Evolutionary conservation across 2,113 vertebrate species (phyloP), one percentile per base, ranked within the genome.

Genomic region (Cyanocitta stelleri): DNA sequence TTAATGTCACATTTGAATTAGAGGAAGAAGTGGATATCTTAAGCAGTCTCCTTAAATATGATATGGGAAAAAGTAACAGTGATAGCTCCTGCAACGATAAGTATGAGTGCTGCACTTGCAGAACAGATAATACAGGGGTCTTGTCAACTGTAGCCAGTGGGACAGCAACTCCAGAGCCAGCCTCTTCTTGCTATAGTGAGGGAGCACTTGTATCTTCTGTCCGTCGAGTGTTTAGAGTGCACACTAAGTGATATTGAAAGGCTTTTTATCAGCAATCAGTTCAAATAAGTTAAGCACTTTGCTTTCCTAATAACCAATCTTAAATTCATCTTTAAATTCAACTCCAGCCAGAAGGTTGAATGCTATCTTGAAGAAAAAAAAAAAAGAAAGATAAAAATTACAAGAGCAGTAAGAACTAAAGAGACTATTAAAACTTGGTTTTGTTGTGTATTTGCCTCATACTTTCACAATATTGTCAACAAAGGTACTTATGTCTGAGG

Each of bases 51-150:
- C 49, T 91, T 88, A 81, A 89, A 85, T 46, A 75, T 32, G 56
- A 39, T 63, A 82, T 14, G 24, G 51, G 37, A 4, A 68, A 80
- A 92, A 83, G 63, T 67, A 90, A 48, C 15, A 59, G 46, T 69
- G 76, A 52, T 73, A 78, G 48, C 44, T 85, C 64, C 64, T 72
- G 61, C n/a, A 93, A 95, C 0, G 89, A 86, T 93, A 95, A 95
- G 59, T 78, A 18, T 79, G 89, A 97, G 96, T 91, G 83, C 61
- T 88, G 56, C 89, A 96, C 92, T 96, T 93, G 44, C 32, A 75
- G 54, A 90, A 73, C 17, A 94, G 95, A 96, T 96, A 97, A 91
- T 82, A 81, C 23, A 49, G 55, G 63, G 73, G 69, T 93, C 85
- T 89, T 92, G 94, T 95, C 91, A 95, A 29, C 80, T 67, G 35